Conservation (phyloP, 1,140 invertebrate genomes). For the Neodiprion fabricii region DNA sequence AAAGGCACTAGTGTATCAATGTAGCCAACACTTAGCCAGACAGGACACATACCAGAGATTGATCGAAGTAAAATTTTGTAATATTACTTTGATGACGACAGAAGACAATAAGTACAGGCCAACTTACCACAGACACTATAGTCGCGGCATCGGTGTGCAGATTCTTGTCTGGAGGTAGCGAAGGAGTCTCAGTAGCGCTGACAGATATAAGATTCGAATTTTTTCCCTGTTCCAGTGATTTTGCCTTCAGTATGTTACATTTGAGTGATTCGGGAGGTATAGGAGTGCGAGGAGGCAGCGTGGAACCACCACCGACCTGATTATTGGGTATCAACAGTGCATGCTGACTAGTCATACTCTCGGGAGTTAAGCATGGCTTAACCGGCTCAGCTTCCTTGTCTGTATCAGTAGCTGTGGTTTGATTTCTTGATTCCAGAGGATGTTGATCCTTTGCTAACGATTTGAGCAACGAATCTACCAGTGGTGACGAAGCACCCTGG, state of each 20-base stretch:
- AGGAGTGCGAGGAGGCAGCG: conserved; percentile 57
- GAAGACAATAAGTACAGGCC: conserved; percentile 11
- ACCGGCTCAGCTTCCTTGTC: conserved; percentile 53
- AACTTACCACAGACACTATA: conserved; percentile 77
- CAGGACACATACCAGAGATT: too few relatives aligned
- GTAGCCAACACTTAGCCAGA: too few relatives aligned
- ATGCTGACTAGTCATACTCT: conserved; percentile 61
- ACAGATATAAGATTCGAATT: conserved; percentile 58
- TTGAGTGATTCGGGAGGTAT: conserved; percentile 89
- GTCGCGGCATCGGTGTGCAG: conserved; percentile 68
- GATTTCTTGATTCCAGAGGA: conserved; percentile 61
- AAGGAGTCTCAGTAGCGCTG: conserved; percentile 56
- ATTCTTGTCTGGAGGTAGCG: conserved; percentile 47
- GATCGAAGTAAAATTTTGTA: conserved; percentile 26
- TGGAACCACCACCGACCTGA: conserved; percentile 56
- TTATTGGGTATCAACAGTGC: conserved; percentile 57
- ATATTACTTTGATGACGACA: conserved; percentile 25
- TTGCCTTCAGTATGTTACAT: conserved; percentile 91
- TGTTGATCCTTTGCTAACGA: conserved; percentile 66
- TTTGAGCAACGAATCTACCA: conserved; percentile 65
- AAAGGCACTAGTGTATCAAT: too few relatives aligned
- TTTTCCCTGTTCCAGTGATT: conserved; percentile 51
- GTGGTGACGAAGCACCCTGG: conserved; percentile 47
- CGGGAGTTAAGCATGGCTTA: conserved; percentile 51
- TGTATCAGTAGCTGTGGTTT: conserved; percentile 53